Percentiles rank a stretch among this genome's conserved stretches.
phyloP scores from a whole-genome alignment of 2,888 invertebrate genomes.

The Coleophora deauratella region DNA sequence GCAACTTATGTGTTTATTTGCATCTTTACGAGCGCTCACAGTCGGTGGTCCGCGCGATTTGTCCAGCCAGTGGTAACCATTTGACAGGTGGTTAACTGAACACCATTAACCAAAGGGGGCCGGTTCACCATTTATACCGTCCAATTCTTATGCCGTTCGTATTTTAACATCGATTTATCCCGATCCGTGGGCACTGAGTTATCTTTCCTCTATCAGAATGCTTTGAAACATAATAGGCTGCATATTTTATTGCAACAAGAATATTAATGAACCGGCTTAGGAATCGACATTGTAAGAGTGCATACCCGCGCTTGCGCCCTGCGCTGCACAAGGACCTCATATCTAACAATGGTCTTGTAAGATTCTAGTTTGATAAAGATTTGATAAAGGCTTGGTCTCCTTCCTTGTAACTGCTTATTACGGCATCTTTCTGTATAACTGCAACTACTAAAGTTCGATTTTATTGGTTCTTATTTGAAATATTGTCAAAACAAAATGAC shows the following conservation, averaged over 20 bases:
- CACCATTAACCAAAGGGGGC: slow-evolving; percentile 49
- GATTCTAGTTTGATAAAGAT: no score
- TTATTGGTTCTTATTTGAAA: no score
- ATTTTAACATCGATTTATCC: slow-evolving; percentile 52
- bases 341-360: not conserved
- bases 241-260: slow-evolving; percentile 34
- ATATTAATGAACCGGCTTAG: slow-evolving; percentile 22
- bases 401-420: no score
- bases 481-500: no score
- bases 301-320: no score
- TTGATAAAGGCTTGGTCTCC: not conserved
- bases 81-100: slow-evolving; percentile 55
- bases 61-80: slow-evolving; percentile 49
- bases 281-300: slow-evolving; percentile 9
- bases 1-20: slow-evolving; percentile 27
- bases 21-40: slow-evolving; percentile 57
- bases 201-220: slow-evolving; percentile 42
- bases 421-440: no score
- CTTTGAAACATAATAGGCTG: slow-evolving; percentile 43
- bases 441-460: no score
- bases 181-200: slow-evolving; percentile 36
- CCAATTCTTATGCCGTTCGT: slow-evolving; percentile 18
- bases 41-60: slow-evolving; percentile 64
- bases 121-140: slow-evolving; percentile 30
- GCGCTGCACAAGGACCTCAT: no score